phyloP scores from a whole-genome alignment of 1,140 invertebrate genomes.

The Drosophila pandora region DNA sequence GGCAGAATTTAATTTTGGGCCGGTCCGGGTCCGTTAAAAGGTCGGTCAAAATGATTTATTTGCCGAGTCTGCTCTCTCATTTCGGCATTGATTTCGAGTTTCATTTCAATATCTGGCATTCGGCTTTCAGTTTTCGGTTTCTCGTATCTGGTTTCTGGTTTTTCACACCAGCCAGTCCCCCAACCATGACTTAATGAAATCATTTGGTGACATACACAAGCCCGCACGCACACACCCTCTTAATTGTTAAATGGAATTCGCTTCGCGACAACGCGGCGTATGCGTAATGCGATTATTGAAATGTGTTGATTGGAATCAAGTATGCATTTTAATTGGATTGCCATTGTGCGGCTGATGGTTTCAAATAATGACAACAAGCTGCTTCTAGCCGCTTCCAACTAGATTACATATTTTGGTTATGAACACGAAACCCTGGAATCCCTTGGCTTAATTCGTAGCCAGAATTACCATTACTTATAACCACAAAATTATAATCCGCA shows the following conservation, averaged over 20 bases:
- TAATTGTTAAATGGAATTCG: slow-evolving; percentile 71
- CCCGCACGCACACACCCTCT: slow-evolving; percentile 9
- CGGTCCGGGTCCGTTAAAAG: slow-evolving; percentile 57
- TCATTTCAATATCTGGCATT: slow-evolving; percentile 35
- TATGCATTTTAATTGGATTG: slow-evolving; percentile 69
- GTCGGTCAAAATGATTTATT: slow-evolving; percentile 70
- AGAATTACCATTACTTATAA: neutral
- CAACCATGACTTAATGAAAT: slow-evolving; percentile 54
- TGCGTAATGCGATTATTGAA: slow-evolving; percentile 72
- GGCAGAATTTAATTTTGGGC: slow-evolving; percentile 60
- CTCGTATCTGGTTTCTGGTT: slow-evolving; percentile 13
- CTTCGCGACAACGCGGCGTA: slow-evolving; percentile 48
- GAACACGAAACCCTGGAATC: neutral
- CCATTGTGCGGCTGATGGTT: slow-evolving; percentile 28
- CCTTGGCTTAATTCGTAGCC: neutral
- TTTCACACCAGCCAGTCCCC: neutral
- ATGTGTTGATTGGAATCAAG: slow-evolving; percentile 70
- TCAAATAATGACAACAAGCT: neutral
- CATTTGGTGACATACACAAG: slow-evolving; percentile 35
- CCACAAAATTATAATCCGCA: slow-evolving; percentile 13
- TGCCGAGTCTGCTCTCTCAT: slow-evolving; percentile 13
- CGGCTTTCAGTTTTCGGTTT: slow-evolving; percentile 27
- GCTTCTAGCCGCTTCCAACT: slow-evolving; percentile 2
- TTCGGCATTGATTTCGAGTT: slow-evolving; percentile 66
- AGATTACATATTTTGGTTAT: slow-evolving; percentile 40